Evolutionary conservation across 53 echinoderm and acorn worm species (phyloP).

Genomic region (Echinometra lucunter): DNA sequence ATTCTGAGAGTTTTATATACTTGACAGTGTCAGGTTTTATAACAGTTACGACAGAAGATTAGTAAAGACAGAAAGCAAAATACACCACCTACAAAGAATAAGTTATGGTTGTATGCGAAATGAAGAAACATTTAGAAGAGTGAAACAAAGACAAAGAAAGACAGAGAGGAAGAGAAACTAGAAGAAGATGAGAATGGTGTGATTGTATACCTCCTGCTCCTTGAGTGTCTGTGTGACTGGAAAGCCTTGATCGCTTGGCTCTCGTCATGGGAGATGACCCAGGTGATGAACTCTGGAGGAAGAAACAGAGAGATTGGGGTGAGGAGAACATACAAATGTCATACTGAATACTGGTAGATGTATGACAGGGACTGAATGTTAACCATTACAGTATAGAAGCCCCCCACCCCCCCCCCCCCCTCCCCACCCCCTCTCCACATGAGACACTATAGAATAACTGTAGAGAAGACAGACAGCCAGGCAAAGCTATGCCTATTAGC

Average conservation of each 20-base stretch:
- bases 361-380: neutral
- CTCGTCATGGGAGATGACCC: constrained; percentile 75
- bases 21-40: too few species aligned
- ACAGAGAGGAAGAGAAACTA: neutral
- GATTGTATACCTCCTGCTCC: constrained; percentile 60
- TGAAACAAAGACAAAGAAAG: neutral
- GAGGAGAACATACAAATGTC: constrained; percentile 17
- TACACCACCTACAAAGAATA: too few species aligned
- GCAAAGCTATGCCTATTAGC: too few species aligned
- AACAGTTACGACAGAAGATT: too few species aligned
- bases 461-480: neutral
- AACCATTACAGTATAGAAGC: neutral
- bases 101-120: neutral
- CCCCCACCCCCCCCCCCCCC: too few species aligned
- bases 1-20: too few species aligned
- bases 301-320: neutral
- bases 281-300: constrained; percentile 65
- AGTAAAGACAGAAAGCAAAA: too few species aligned
- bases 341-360: neutral
- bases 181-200: neutral
- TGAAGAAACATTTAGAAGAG: too few species aligned
- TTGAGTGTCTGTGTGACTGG: constrained; percentile 66
- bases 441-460: neutral
- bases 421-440: too few species aligned
- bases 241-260: constrained; percentile 69